Base-by-base conservation (phyloP, 2,113 vertebrate genomes). In the Muscicapa adusta region DNA sequence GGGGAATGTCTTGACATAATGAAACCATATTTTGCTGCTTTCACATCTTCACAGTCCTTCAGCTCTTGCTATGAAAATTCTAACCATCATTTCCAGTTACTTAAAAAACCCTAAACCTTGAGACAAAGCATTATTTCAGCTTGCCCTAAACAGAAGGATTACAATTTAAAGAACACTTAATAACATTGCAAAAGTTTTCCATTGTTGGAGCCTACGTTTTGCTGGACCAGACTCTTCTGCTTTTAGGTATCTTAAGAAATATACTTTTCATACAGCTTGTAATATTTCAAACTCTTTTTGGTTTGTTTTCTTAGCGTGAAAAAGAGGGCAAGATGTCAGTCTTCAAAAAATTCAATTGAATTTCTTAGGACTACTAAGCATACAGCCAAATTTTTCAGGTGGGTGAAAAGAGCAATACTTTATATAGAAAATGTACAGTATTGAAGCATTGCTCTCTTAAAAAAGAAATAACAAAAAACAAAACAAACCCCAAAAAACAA, bases 21-120 rank as follows among this genome's bases (percentile, higher is more conserved):
- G 78, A 96, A 97, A 90, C n/a, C 58, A 75, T 43, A 94, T 96
- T 96, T 96, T 62, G 54, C 79, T 95, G 23, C 87, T 77, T 84
- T 94, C 34, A 85, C 15, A 43, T 88, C 45, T 62, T 88, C 71
- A 68, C 14, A 45, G 73, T 23, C 12, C 47, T 79, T 88, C 33
- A 89, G 28, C 26, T 88, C 33, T 47, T 61, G 33, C 53, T 42
- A 53, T 77, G 71, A 88, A 88, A 71, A 87, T 77, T 87, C 40
- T 36, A 75, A 48, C 8, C 53, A 45, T 90, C 6, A 60, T 77
- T 93, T 89, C 57, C 62, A 66, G 86, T 73, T 67, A 48, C 11
- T 57, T 70, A 22, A 81, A 80, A 83, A 18, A 16, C 3, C 1
- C 22, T 25, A 72, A 83, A 53, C 7, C 5, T 77, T 76, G 33